Base-by-base conservation (phyloP, 2,888 invertebrate species). In the Sicus ferrugineus region DNA sequence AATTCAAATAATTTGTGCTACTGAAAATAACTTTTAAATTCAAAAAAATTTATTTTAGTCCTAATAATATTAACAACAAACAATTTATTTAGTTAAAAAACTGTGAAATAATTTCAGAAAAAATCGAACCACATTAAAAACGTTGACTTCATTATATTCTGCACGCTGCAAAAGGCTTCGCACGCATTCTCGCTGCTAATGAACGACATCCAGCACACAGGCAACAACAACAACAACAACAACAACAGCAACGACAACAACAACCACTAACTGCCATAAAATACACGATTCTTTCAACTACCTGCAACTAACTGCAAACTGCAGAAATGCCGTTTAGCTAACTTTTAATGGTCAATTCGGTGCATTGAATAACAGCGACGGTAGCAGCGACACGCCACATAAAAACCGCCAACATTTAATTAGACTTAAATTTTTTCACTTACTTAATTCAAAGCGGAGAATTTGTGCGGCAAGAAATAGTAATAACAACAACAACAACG, bases 381-480 rank as follows among this genome's bases (percentile, higher is more conserved):
- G 56, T 58, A 66, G 58, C 56, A 23, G 11, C 30, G 56, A 66
- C 46, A 56, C 56, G 38, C 4, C 28, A 64, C 46, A 64, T 54
- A 46, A 66, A 66, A 19, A 21, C 28, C 46, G 34, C 3, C 48
- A 16, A 64, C 50, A 64, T 23, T 64, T 46, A 46, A 19, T 30
- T 16, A 9, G 56, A 19, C 56, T 30, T 4, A 4, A 23, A 28
- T 23, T 56, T 16, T 6, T 56, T 56, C 14, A 54, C 61, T 62
- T 50, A 62, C 26, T n/a, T n/a, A n/a, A 67, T 38, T 63, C 54
- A 70, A 69, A 69, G 59, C 64, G 52, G 31, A 54, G 62, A 64
- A 67, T 59, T 14, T 42, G 38, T 23, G 48, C 52, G 68, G 65
- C 28, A 65, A 67, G 71, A 65, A 56, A 71, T n/a, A n/a, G n/a